Evolutionary conservation across 2,888 invertebrate species (phyloP).

Genomic region (Oscheius sp.): DNA sequence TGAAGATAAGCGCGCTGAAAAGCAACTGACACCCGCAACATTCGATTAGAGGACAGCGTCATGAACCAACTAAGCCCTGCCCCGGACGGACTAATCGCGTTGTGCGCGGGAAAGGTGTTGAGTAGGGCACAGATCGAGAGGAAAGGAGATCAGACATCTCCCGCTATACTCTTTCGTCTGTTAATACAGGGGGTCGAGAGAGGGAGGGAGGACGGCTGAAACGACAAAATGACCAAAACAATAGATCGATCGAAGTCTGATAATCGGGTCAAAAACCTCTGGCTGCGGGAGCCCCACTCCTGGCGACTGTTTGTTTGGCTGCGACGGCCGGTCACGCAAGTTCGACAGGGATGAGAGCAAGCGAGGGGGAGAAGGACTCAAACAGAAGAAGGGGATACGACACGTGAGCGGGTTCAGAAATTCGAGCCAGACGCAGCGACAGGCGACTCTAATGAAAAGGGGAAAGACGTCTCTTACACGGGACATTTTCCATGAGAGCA

Average conservation of each 20-base stretch:
- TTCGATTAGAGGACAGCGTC: conserved; percentile 18
- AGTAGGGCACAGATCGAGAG: background rate
- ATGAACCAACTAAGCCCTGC: conserved; percentile 2
- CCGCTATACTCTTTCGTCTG: background rate
- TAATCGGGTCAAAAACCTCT: conserved; percentile 29
- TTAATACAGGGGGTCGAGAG: background rate
- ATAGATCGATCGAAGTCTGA: conserved; percentile 9
- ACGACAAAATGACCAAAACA: background rate
- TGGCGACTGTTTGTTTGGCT: conserved; percentile 25
- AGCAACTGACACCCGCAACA: conserved; percentile 18
- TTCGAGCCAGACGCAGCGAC: conserved; percentile 3
- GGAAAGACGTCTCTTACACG: background rate
- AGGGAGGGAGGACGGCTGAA: background rate
- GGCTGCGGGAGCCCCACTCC: conserved; percentile 3
- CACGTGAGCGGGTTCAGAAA: conserved; percentile 24
- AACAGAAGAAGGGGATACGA: conserved; percentile 12
- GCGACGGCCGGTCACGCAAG: conserved; percentile 28
- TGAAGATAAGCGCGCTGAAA: conserved; percentile 18
- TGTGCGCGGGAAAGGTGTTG: background rate
- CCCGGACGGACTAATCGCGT: background rate
- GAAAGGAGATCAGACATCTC: background rate
- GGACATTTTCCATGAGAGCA: conserved; percentile 20
- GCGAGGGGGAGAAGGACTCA: conserved; percentile 8
- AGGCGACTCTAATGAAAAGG: too few species aligned
- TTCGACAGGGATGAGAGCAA: conserved; percentile 23